Base-by-base conservation (phyloP, 2,113 vertebrate genomes). In the Cyanocitta stelleri region DNA sequence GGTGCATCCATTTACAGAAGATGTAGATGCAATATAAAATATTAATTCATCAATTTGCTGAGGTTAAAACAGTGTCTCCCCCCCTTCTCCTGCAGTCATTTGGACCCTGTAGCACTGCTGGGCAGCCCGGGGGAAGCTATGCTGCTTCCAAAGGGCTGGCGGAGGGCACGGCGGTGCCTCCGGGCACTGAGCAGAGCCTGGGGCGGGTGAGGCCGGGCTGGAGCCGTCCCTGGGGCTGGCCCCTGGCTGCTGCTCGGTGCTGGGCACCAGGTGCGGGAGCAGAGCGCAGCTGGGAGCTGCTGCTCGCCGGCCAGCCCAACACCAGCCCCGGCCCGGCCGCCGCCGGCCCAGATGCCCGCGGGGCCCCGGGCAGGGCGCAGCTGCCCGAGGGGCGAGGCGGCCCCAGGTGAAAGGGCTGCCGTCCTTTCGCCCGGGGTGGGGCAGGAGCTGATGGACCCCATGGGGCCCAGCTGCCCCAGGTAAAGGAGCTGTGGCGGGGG, bases 11-110 rank as follows among this genome's bases (percentile, higher is more conserved):
- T 66, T 95, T 78, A 39, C 75, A 79, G 46, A 67, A 78, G 59
- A 75, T 2, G 66, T 51, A 68, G 62, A 58, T 11, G 11, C 20
- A 66, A 30, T 35, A 87, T 90, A 69, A 89, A 74, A 77, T 85
- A 77, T 85, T 94, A 32, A 95, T 90, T 39, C 29, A 41, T 67
- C 58, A 73, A 46, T 89, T 92, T 71, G 16, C 75, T 32, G 71
- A 78, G 82, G 73, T 77, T 94, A 93, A 90, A 85, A 27, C 54
- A 33, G 33, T 1, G 24, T 69, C 35, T 37, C 1, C 8, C 21
- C 10, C 2, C 6, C 3, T 56, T 56, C 9, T 30, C n/a, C 30
- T 44, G 35, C 18, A 51, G 46, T 11, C 9, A 1, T 30, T 55
- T 41, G 35, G 49, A 73, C 54, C 20, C 46, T 33, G 10, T 11